phyloP scores from a whole-genome alignment of 2,888 invertebrate genomes.

The Acanthosepion esculentum region DNA sequence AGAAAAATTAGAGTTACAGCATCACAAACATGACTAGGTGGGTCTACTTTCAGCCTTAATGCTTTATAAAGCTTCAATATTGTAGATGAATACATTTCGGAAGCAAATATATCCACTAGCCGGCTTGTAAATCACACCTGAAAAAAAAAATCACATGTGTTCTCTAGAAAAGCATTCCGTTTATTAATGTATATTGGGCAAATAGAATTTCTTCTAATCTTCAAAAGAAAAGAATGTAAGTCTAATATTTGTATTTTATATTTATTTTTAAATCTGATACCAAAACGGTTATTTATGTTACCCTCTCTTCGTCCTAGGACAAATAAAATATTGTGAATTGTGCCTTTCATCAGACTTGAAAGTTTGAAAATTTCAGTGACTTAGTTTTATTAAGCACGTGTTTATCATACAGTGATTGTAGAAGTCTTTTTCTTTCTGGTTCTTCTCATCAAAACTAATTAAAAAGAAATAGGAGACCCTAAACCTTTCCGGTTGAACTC shows the following conservation, averaged over 20 bases:
- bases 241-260: neutral
- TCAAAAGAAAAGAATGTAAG: neutral
- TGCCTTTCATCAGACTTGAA: neutral
- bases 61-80: neutral
- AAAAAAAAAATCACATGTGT: neutral
- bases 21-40: slow-evolving; percentile 24
- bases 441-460: neutral
- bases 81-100: neutral
- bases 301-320: neutral
- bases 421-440: neutral
- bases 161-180: neutral
- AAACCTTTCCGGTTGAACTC: too few relatives aligned
- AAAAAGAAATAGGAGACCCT: too few relatives aligned
- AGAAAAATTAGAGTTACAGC: neutral
- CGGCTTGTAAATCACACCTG: neutral
- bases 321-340: neutral
- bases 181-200: neutral
- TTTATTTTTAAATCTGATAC: neutral
- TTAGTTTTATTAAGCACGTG: neutral
- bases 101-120: neutral
- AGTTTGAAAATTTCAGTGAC: neutral
- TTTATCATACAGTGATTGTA: neutral
- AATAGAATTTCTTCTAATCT: neutral
- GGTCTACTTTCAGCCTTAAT: neutral
- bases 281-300: neutral